These are phyloP conservation scores for Ptychobarbus kaznakovi DNA, from an alignment of 2,797 vertebrate genomes.

Conservation along the genomic window DNA sequence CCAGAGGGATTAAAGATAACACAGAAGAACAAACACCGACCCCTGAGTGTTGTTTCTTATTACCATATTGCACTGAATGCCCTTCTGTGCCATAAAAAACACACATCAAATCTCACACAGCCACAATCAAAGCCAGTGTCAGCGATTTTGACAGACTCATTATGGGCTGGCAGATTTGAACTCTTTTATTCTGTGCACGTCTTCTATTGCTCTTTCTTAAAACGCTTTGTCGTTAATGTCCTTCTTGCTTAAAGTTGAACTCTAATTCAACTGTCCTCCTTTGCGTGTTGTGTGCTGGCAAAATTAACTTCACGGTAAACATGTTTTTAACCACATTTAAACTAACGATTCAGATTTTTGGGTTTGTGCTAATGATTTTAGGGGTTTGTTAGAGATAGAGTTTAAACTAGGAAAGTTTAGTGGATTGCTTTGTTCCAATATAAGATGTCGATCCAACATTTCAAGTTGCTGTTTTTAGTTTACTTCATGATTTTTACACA, in stretches of 20 bases:
- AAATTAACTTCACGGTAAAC: background rate
- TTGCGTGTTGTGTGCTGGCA: background rate
- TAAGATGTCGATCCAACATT: background rate
- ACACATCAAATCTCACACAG: conserved; percentile 10
- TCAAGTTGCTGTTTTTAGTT: background rate
- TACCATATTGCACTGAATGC: conserved; percentile 13
- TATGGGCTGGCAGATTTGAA: conserved; percentile 17
- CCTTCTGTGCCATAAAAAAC: background rate
- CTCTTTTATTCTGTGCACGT: conserved; percentile 49
- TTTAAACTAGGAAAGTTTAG: background rate
- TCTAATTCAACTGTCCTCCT: background rate
- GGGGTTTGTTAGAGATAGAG: background rate
- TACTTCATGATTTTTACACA: background rate
- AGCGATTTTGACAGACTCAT: conserved; percentile 33
- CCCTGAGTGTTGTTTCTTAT: conserved; percentile 36
- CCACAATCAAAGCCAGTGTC: conserved; percentile 17
- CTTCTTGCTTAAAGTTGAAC: background rate
- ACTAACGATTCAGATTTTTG: background rate
- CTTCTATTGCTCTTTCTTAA: background rate
- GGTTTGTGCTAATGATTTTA: background rate
- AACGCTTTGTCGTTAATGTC: background rate
- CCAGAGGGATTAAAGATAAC: conserved; percentile 22
- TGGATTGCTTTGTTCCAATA: background rate
- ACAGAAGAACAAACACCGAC: conserved; percentile 13
- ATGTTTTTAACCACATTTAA: background rate